A percentile compares a stretch with the other conserved stretches of the same genome.
Conservation (phyloP, 2,113 vertebrate genomes). For the Tragelaphus imberbis region DNA sequence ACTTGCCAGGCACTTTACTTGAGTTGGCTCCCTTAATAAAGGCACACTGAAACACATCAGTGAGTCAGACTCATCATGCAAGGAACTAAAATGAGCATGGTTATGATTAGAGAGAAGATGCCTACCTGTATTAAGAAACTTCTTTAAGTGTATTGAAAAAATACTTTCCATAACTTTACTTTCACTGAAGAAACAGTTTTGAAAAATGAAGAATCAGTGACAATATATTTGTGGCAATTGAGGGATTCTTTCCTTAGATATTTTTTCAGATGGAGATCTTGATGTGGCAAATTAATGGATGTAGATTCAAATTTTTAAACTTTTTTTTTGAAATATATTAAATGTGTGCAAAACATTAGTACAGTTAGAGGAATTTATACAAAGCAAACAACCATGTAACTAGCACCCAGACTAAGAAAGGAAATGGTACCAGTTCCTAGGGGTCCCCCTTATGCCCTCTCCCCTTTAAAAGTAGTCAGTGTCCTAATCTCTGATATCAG, state of each 20-base stretch:
- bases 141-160: background rate
- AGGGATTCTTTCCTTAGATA: background rate
- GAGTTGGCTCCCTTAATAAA: background rate
- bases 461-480: background rate
- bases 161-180: background rate
- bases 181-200: background rate
- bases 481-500: background rate
- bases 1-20: background rate
- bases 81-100: background rate
- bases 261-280: background rate
- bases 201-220: background rate
- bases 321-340: background rate
- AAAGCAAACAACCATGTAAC: background rate
- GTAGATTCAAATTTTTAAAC: background rate
- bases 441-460: rapidly evolving
- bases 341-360: background rate
- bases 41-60: background rate
- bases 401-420: background rate
- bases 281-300: background rate
- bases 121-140: background rate
- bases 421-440: background rate
- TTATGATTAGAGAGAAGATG: background rate
- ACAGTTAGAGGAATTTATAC: background rate
- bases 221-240: background rate
- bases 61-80: background rate